Base-by-base conservation (phyloP, 2,888 invertebrate genomes). In the Epistrophella euchroma region DNA sequence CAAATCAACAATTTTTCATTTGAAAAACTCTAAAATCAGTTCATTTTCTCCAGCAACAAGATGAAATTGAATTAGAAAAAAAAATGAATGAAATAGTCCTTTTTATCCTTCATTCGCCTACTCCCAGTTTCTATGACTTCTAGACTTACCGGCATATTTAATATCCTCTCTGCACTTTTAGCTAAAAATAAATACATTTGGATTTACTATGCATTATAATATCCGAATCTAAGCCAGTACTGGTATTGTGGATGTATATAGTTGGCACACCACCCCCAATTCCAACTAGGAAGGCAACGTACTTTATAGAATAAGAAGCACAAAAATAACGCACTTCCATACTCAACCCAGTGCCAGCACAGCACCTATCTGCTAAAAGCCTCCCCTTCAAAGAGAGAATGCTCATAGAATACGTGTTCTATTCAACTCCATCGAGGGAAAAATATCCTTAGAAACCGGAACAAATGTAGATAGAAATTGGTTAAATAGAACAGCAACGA, bases 401-500 rank as follows among this genome's bases (percentile, higher is more conserved):
- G 9, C 56, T 47, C 28, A 72, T 50, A 50, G 66, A 40, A 45
- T 55, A 72, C 28, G 28, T 68, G 50, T 45, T 32, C 35, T 50
- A 66, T 66, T 66, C 66, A 52, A 40, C 52, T 45, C 19, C 35
- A 37, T n/a, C 22, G 35, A 25, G 37, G 37, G 40, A 32, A 66
- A 70, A 62, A 43, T 70, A 50, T 64, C 60, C 79, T 47, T 47
- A 73, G 32, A 83, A 73, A 77, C 83, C 78, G 74, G 40, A 79
- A 66, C 79, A 66, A 83, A 83, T 60, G 73, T 58, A 56, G 68
- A 43, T 75, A 62, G 68, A 74, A 79, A 75, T 84, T 70, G 78
- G 68, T 74, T 79, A 74, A 83, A 55, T 83, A 55, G 70, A 83
- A 74, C 70, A 83, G 78, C 78, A 74, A 73, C 52, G 40, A 73